These are phyloP conservation scores for Phyllostomus hastatus DNA, from an alignment of 2,113 vertebrate genomes.

Conservation along the genomic window DNA sequence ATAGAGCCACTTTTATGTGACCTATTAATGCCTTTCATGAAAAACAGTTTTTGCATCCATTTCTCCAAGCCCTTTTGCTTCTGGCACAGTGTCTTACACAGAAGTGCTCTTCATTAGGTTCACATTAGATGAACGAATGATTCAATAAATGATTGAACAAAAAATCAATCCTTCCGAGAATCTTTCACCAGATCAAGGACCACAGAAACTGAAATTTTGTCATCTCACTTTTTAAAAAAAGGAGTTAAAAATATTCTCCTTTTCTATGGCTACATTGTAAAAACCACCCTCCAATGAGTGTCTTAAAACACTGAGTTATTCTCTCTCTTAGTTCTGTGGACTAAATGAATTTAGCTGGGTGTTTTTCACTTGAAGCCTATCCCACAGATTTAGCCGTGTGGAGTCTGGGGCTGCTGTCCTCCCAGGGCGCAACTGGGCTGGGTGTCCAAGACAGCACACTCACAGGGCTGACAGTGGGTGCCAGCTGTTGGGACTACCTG, in stretches of 20 bases:
- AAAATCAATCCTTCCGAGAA: background rate
- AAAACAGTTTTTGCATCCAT: background rate
- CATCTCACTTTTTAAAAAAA: background rate
- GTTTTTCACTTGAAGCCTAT: background rate
- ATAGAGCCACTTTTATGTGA: background rate
- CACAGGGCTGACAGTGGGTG: background rate
- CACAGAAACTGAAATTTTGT: background rate
- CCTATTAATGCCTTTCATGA: background rate
- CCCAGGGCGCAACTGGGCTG: background rate
- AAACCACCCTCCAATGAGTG: background rate
- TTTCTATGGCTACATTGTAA: background rate
- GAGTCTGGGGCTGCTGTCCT: background rate
- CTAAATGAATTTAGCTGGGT: background rate
- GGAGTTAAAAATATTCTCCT: background rate
- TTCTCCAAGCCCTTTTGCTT: background rate
- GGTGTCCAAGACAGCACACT: background rate
- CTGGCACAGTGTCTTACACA: background rate
- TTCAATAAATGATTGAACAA: background rate
- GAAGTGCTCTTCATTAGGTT: background rate
- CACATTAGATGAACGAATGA: background rate
- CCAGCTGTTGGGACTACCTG: background rate
- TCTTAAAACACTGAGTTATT: background rate
- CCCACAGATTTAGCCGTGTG: background rate
- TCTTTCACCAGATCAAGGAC: background rate
- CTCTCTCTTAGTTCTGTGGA: background rate